Conservation (phyloP, 2,797 vertebrate species). For the Myotis myotis region DNA sequence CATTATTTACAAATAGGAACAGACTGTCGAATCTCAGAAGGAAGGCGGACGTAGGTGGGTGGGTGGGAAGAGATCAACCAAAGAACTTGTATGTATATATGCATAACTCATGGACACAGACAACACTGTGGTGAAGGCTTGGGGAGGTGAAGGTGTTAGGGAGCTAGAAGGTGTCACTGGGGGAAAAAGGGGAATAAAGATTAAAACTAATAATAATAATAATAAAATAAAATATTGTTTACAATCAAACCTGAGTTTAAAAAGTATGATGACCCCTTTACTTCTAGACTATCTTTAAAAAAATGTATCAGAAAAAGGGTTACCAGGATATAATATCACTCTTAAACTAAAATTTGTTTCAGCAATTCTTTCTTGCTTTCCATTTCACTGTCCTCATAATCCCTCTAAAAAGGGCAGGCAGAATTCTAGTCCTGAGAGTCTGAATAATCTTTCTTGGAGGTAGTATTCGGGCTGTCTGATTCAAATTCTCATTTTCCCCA, state of each 20-base stretch:
- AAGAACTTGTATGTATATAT: no score
- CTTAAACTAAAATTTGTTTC: neutral
- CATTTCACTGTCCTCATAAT: neutral
- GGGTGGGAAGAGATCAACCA: no score
- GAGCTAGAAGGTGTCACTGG: no score
- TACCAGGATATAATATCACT: neutral
- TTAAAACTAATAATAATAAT: no score
- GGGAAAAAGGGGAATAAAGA: no score
- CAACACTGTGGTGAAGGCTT: no score
- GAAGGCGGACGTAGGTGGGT: no score
- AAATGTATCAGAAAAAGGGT: neutral
- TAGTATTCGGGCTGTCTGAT: neutral
- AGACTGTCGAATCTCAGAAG: no score
- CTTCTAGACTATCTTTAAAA: neutral
- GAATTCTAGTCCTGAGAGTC: neutral
- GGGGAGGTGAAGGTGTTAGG: no score
- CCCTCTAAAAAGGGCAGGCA: neutral
- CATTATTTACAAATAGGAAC: no score
- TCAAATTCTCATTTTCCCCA: neutral
- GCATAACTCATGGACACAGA: no score
- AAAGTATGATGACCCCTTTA: neutral
- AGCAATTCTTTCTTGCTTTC: neutral
- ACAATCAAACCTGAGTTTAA: neutral
- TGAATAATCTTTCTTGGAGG: neutral
- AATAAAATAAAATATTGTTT: neutral